Evolutionary conservation across 1,140 invertebrate genomes (phyloP), one percentile per base, ranked within the genome.

Genomic region (Spodoptera frugiperda): DNA sequence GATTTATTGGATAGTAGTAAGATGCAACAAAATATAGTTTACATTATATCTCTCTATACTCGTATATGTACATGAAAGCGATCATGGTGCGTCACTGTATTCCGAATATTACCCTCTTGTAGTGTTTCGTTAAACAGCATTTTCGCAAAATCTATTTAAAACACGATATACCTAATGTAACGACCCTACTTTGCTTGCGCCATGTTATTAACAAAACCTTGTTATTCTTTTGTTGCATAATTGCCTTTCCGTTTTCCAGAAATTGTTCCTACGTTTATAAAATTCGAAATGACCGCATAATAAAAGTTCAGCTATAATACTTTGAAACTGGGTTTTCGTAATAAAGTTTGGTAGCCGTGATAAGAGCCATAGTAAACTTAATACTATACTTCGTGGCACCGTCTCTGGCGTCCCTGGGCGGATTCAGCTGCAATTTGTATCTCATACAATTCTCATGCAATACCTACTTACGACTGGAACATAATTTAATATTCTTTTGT

Each of bases 251-350:
- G 53, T 68, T 68, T 63, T 33, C 17, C n/a, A 68, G 49, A 68
- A 68, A 68, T 30, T 68, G 65, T 68, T 39, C 33, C 33, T 9
- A 61, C 17, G 54, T 21, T 25, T 49, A 53, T 53, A 68, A 30
- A 48, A 53, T 57, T n/a, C 51, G 57, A 57, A 72, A 39, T 72
- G 53, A 76, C 74, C 74, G 53, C 51, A 46, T 76, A 57, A 17
- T 76, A 68, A 76, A 76, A 72, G 68, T 72, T 72, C 51, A 74
- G 46, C 33, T 46, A 67, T 78, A 72, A 68, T 74, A 70, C 54
- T 72, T 77, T 14, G 54, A 63, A 73, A 76, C 61, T 76, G 39
- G 74, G 33, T 76, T 68, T 59, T 76, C 33, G 74, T 39, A 54
- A 76, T 76, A 76, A 76, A 72, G 15, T 65, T 68, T 55, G 53